phyloP scores from a whole-genome alignment of 92 coral and sea anemone species.

The Diadumene lineata region DNA sequence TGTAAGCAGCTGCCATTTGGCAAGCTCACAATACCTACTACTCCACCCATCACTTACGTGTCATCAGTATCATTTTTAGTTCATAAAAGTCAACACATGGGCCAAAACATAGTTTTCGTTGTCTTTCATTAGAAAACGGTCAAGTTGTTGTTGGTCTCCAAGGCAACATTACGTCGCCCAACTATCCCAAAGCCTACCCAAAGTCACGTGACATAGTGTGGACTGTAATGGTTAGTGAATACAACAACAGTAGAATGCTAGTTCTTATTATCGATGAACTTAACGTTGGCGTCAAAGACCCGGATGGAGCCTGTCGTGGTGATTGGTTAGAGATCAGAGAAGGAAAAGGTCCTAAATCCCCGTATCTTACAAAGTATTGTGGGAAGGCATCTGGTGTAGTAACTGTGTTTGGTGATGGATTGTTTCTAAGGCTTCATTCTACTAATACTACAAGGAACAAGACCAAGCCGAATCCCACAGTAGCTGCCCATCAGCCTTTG shows the following conservation, averaged over 20 bases:
- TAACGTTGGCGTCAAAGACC: constrained; percentile 61
- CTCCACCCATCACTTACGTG: no score
- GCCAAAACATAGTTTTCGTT: neutral
- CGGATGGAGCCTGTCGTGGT: constrained; percentile 53
- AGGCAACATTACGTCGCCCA: constrained; percentile 71
- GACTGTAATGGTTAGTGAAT: constrained; percentile 47
- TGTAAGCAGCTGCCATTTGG: no score
- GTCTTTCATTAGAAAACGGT: constrained; percentile 61
- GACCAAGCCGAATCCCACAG: neutral
- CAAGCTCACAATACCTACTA: no score
- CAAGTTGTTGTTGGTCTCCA: constrained; percentile 46
- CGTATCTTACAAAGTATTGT: constrained; percentile 61
- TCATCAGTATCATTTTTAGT: no score
- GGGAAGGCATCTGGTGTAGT: constrained; percentile 56
- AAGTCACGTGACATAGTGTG: constrained; percentile 63
- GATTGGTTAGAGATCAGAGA: constrained; percentile 74
- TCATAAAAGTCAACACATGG: neutral
- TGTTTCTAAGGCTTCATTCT: constrained; percentile 67
- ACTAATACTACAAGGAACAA: constrained; percentile 8
- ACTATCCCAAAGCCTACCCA: constrained; percentile 65
- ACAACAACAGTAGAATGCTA: constrained; percentile 33
- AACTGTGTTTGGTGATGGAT: constrained; percentile 56
- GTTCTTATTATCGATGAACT: constrained; percentile 61
- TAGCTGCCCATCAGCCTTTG: constrained; percentile 29
- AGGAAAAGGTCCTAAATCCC: constrained; percentile 71